Conservation (phyloP, 2,797 vertebrate genomes). For the Pangasius larnaudii region DNA sequence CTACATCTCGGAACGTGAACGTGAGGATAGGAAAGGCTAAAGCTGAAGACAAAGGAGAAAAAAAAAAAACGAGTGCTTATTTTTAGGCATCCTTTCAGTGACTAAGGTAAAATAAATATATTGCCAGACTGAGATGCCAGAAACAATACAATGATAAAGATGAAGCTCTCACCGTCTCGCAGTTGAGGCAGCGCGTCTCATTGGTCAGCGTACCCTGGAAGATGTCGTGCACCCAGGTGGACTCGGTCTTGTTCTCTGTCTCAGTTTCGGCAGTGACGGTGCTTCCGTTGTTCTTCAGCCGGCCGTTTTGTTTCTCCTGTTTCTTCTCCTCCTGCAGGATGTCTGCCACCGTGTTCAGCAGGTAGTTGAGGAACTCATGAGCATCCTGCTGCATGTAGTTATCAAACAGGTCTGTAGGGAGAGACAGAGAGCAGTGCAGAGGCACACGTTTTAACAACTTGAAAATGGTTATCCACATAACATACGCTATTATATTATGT, state of each 20-base stretch:
- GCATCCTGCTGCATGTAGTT: constrained; percentile 99
- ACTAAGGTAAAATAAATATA: background rate
- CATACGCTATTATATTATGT: too few relatives aligned
- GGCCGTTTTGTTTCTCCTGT: constrained; percentile 94
- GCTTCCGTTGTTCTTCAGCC: constrained; percentile 90
- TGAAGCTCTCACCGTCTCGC: constrained; percentile 86
- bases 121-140: background rate
- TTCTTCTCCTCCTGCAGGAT: constrained; percentile 98
- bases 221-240: constrained; percentile 97
- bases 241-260: constrained; percentile 85
- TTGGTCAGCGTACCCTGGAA: constrained; percentile 99
- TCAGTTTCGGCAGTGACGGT: constrained; percentile 74
- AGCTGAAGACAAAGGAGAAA: background rate
- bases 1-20: background rate
- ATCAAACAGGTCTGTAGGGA: constrained; percentile 89
- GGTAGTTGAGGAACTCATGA: constrained; percentile 97
- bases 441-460: background rate
- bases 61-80: background rate
- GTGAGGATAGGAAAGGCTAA: background rate
- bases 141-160: background rate
- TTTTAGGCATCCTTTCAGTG: background rate
- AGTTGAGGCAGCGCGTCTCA: constrained; percentile 98
- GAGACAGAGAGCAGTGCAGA: constrained; percentile 16
- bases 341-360: constrained; percentile 96
- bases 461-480: background rate